Evolutionary conservation across 2,888 invertebrate species (phyloP).

Genomic region (Thymelicus acteon): DNA sequence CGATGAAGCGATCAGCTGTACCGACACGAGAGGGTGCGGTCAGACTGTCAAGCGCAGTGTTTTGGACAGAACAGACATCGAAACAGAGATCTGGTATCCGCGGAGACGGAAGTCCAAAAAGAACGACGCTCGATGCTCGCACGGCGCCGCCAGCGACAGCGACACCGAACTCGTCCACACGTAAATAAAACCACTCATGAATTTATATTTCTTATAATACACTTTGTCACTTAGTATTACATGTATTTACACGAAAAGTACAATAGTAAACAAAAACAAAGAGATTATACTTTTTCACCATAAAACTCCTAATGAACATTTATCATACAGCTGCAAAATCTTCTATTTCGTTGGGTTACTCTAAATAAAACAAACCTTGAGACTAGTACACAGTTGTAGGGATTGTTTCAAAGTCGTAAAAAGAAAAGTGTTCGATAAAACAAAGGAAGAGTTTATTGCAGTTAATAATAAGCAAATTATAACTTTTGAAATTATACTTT

Average conservation of each 20-base stretch:
- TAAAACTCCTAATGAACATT: slow-evolving; percentile 41
- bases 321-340: slow-evolving; percentile 33
- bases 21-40: slow-evolving; percentile 26
- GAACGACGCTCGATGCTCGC: neutral
- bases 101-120: slow-evolving; percentile 22
- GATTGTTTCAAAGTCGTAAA: slow-evolving; percentile 42
- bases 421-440: slow-evolving; percentile 46
- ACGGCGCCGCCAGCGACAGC: neutral
- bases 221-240: slow-evolving; percentile 76
- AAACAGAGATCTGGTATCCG: slow-evolving; percentile 26
- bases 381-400: slow-evolving; percentile 64
- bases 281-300: slow-evolving; percentile 66
- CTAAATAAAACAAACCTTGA: slow-evolving; percentile 50
- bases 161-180: slow-evolving; percentile 34
- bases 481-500: slow-evolving; percentile 59
- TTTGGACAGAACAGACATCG: neutral
- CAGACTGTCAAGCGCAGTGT: neutral
- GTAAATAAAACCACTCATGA: slow-evolving; percentile 60
- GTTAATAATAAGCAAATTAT: slow-evolving; percentile 54
- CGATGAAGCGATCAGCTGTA: slow-evolving; percentile 50
- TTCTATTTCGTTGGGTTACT: slow-evolving; percentile 33
- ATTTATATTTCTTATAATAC: slow-evolving; percentile 83
- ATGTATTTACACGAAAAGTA: slow-evolving; percentile 79
- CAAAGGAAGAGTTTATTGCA: slow-evolving; percentile 66
- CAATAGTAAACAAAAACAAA: slow-evolving; percentile 78